Evolutionary conservation across 2,888 invertebrate genomes (phyloP), one percentile per base, ranked within the genome.

Genomic region (Gasteruption jaculator): DNA sequence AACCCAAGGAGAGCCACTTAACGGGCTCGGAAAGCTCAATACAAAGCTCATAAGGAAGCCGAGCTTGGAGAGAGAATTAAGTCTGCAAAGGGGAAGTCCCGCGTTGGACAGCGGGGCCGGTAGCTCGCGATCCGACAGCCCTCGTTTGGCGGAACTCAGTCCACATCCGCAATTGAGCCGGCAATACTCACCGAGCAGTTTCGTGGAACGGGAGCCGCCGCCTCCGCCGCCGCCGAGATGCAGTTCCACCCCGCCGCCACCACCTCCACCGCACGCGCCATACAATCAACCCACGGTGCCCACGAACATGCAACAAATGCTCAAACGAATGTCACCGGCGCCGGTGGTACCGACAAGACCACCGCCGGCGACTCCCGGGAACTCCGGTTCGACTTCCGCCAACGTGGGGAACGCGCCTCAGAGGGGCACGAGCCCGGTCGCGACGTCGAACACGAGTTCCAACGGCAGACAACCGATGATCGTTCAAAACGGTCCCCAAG

Each of bases 91-190:
- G 46, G 86, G 88, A 36, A 91, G 91, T 66, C 91, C 92, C 6
- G 90, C 90, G 14, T 74, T 91, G 45, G 91, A 91, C 65, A 89
- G 88, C 39, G 91, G 90, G 12, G 90, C 90, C 10, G 90, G 90
- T 34, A 89, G 89, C 63, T 90, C 90, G 30, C 78, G 91, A 39
- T 92, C 92, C 5, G 92, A 92, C 65, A 91, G 90, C 68, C 91
- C 91, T 11, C 82, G 91, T 51, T 77, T 85, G 52, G 72, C 79
- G 8, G 82, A 82, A 52, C 61, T 70, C 16, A 61, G 67, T 47
- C 74, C 76, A 31, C 79, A 86, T 61, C 79, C 82, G 31, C 84
- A 85, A 56, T 74, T 86, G 26, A 80, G 78, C 52, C 75, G 86
- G 36, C 83, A 84, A 60, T 86, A 86, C 65, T 85, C 85, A 41